Base-by-base conservation (phyloP, 2,113 vertebrate species). In the Nycticorax nycticorax region DNA sequence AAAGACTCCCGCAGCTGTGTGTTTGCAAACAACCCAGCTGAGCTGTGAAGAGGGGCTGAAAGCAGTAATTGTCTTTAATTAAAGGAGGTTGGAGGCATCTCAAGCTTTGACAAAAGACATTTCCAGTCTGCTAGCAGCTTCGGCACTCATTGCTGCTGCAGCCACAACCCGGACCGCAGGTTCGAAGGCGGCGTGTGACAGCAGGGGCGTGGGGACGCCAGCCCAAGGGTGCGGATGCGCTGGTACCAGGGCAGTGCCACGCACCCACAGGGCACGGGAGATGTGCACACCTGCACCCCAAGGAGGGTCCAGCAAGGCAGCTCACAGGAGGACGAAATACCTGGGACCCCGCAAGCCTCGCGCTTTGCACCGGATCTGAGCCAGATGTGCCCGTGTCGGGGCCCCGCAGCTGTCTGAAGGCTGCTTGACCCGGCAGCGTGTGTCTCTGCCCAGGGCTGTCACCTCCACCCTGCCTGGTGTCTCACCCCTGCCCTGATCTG, bases 11-110 rank as follows among this genome's bases (percentile, higher is more conserved):
- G 96, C 98, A 98, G 98, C 98, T 98, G 98, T 96, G 98, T 98
- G 98, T 98, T 98, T 98, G 98, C 98, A 98, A 98, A 98, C 98
- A 98, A 97, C 97, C 95, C 97, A 97, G 97, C 97, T 91, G 97
- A 98, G 98, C 98, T 97, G 97, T 97, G 98, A 98, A 97, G 97
- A 98, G 97, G 98, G 98, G 96, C 98, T 98, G 98, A 98, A 98
- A 98, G 98, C 98, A 98, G 97, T 98, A 98, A 98, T 98, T 98
- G 98, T 98, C 98, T 98, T 98, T 98, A 98, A 98, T 98, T 98
- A 98, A 98, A 98, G 98, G 98, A 98, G 98, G 97, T 98, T 97
- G 98, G 98, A 98, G 98, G 98, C 97, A 98, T 98, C 88, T 86
- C 95, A 96, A 96, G 98, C 98, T 97, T 97, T 96, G 97, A 98